Conservation (phyloP, 64 coral and sea anemone species). For the Dendrophyllia cribrosa region DNA sequence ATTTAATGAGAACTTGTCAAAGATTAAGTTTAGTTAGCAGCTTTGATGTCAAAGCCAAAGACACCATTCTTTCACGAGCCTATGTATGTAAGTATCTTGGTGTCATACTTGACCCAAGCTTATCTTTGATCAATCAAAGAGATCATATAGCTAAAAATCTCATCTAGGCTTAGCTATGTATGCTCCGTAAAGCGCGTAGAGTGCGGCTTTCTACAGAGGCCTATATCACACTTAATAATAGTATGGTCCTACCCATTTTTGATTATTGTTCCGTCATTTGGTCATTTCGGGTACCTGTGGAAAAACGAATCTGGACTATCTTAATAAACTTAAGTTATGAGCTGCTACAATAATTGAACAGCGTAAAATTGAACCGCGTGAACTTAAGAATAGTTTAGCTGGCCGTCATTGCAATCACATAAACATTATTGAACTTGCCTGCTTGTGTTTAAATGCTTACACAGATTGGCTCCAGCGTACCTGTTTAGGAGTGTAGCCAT, state of each 20-base stretch:
- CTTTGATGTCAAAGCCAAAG: neutral
- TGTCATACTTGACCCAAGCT: conserved; percentile 14
- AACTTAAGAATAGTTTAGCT: no score
- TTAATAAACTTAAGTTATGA: no score
- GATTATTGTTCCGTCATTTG: conserved; percentile 43
- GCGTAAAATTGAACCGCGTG: no score
- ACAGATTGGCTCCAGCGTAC: no score
- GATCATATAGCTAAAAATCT: conserved; percentile 46
- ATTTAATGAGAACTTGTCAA: neutral
- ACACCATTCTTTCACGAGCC: neutral
- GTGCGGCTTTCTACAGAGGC: conserved; percentile 37
- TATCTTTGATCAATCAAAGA: conserved; percentile 37
- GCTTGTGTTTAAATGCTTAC: no score
- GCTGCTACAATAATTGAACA: no score
- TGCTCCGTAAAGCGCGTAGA: conserved; percentile 50
- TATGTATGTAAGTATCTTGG: conserved; percentile 30
- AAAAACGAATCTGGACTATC: no score
- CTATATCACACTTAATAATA: conserved; percentile 31
- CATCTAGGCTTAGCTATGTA: conserved; percentile 37
- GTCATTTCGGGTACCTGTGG: no score
- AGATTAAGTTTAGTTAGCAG: neutral
- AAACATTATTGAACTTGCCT: no score
- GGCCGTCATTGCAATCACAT: no score
- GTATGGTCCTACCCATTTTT: conserved; percentile 32
- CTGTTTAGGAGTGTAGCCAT: no score